Conservation (phyloP, 2,797 vertebrate species). For the Amniataba percoides region DNA sequence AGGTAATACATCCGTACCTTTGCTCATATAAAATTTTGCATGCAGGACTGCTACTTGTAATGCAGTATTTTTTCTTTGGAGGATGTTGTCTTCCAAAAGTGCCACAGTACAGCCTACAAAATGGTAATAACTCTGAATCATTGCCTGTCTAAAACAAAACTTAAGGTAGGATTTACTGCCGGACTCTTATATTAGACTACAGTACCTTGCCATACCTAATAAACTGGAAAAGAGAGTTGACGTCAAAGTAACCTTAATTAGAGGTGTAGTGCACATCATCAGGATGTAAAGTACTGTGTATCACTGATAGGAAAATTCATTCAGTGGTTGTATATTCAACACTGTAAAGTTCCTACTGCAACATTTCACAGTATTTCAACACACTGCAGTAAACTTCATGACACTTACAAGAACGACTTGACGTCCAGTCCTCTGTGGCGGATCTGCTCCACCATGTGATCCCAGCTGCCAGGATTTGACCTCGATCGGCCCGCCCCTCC, state of each 20-base stretch:
- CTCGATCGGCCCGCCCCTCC: conserved; percentile 90
- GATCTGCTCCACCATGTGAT: conserved; percentile 99
- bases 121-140: background rate
- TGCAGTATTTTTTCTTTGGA: background rate
- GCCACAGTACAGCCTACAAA: background rate
- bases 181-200: background rate
- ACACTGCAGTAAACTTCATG: conserved; percentile 22
- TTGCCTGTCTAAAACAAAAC: background rate
- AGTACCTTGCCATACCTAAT: background rate
- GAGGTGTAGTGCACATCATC: background rate
- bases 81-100: background rate
- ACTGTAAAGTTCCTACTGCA: background rate
- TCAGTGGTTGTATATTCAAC: background rate
- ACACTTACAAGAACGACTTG: conserved; percentile 98
- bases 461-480: conserved; percentile 98
- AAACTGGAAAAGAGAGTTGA: background rate
- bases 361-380: background rate
- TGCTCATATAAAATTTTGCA: too few species aligned
- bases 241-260: background rate
- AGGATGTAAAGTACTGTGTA: background rate
- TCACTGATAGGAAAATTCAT: conserved; percentile 1
- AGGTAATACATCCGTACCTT: too few species aligned
- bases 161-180: background rate
- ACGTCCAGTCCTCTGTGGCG: conserved; percentile 97
- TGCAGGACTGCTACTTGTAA: too few species aligned